Percentiles rank a stretch among this genome's conserved stretches.
Evolutionary conservation across 2,113 vertebrate species (phyloP).

Genomic region (Coturnix japonica): DNA sequence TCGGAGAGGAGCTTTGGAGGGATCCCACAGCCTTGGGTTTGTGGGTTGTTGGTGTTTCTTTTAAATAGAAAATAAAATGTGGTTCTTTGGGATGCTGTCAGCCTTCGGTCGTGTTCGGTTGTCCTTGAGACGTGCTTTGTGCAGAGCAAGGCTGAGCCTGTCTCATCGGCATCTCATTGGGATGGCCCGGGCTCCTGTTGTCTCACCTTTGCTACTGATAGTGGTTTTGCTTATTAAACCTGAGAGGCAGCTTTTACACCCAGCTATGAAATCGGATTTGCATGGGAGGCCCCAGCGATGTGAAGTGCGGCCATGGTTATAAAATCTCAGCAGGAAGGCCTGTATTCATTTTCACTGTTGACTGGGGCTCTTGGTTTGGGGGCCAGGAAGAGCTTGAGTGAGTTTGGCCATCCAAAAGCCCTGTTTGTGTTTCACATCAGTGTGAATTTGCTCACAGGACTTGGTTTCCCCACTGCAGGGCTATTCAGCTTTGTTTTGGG

Average conservation of each 20-base stretch:
- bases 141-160: fast-evolving
- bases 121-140: not conserved
- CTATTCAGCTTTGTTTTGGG: not conserved
- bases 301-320: not conserved
- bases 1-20: not conserved
- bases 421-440: not conserved
- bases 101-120: fast-evolving
- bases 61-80: fast-evolving
- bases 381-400: not conserved
- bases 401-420: not conserved
- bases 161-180: not conserved
- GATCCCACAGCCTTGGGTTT: not conserved
- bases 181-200: fast-evolving
- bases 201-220: not conserved
- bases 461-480: not conserved
- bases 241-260: not conserved
- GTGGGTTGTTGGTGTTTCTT: not conserved
- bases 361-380: not conserved
- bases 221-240: not conserved
- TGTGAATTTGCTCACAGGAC: fast-evolving
- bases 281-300: not conserved
- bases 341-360: not conserved
- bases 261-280: not conserved
- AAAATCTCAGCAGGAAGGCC: not conserved
- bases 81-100: not conserved